Percentiles rank a stretch among this genome's conserved stretches.
Conservation (phyloP, 2,888 invertebrate genomes). For the Sisyra nigra region DNA sequence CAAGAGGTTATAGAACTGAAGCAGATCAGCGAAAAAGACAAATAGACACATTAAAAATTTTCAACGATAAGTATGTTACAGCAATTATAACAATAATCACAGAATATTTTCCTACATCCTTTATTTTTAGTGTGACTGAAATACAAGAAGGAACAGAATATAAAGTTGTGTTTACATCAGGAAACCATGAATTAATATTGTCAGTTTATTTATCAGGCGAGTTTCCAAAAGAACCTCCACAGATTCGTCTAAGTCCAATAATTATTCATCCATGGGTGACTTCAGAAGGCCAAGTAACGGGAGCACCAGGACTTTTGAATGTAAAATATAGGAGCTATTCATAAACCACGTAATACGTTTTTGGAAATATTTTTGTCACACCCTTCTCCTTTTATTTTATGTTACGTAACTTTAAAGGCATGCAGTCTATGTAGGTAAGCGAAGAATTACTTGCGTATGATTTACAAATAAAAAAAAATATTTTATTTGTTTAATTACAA, state of each 20-base stretch:
- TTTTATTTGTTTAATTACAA: no score
- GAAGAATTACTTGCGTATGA: no score
- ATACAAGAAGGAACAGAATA: conserved; percentile 55
- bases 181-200: conserved; percentile 45
- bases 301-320: conserved; percentile 60
- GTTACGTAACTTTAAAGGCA: no score
- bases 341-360: not conserved
- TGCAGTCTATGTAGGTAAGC: no score
- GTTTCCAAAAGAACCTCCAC: conserved; percentile 62
- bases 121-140: conserved; percentile 44
- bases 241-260: conserved; percentile 46
- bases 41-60: conserved; percentile 67
- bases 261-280: conserved; percentile 59
- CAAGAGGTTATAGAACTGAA: conserved; percentile 36
- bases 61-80: conserved; percentile 56
- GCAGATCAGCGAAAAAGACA: conserved; percentile 48
- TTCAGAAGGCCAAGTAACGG: conserved; percentile 47
- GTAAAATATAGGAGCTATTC: conserved; percentile 33
- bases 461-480: no score
- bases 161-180: conserved; percentile 49
- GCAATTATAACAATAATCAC: conserved; percentile 7
- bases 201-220: conserved; percentile 48
- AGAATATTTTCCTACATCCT: conserved; percentile 8
- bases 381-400: no score
- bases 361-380: conserved; percentile 4